Percentiles rank a stretch among this genome's conserved stretches.
Conservation (phyloP, 1,140 invertebrate genomes). For the Semibalanus balanoides region DNA sequence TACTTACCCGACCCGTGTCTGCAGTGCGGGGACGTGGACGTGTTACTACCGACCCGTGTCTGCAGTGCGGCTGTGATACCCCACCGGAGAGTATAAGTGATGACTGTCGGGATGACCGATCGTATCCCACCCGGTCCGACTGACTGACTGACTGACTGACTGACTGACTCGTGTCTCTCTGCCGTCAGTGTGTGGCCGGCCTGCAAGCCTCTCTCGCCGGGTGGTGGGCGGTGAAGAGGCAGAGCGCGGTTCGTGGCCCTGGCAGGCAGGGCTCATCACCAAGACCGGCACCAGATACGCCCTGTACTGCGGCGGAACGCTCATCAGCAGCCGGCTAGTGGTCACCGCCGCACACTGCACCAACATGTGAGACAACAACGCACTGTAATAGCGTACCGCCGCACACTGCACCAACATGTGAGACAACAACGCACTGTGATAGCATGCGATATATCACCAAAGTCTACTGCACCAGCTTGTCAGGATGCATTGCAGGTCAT, state of each 20-base stretch:
- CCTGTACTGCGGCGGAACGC: background rate
- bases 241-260: background rate
- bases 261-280: background rate
- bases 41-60: too few species aligned
- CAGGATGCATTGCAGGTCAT: too few species aligned
- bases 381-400: too few species aligned
- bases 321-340: background rate
- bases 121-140: too few species aligned
- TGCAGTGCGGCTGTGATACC: too few species aligned
- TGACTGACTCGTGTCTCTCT: too few species aligned
- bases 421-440: background rate
- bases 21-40: too few species aligned
- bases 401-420: background rate
- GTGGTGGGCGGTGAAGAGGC: background rate
- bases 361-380: background rate
- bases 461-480: background rate
- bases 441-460: too few species aligned
- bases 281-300: background rate
- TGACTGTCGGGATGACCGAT: too few species aligned
- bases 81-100: too few species aligned
- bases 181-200: background rate
- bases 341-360: background rate
- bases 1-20: too few species aligned
- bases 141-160: too few species aligned
- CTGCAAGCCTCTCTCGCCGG: background rate